Evolutionary conservation across 2,888 invertebrate species (phyloP).

Genomic region (Phyto melanocephala): DNA sequence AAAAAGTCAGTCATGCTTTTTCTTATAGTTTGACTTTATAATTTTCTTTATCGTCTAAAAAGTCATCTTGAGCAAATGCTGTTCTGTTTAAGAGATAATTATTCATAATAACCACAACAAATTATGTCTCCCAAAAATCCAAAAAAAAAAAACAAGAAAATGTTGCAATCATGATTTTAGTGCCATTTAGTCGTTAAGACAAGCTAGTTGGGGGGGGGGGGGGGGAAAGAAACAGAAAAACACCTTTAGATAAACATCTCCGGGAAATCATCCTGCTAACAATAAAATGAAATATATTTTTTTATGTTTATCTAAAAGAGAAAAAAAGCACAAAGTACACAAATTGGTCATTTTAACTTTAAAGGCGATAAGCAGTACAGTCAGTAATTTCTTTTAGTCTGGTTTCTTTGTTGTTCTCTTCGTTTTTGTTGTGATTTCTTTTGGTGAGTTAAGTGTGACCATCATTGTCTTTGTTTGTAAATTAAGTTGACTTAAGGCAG

Average conservation of each 20-base stretch:
- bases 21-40: too few relatives aligned
- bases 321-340: background rate
- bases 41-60: background rate
- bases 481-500: constrained; percentile 10
- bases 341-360: constrained; percentile 33
- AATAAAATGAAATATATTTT: background rate
- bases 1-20: too few relatives aligned
- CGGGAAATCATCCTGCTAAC: background rate
- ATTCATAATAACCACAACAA: constrained; percentile 18
- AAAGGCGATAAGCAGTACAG: background rate
- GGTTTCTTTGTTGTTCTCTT: background rate
- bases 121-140: background rate
- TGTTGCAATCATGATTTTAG: constrained; percentile 47
- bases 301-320: background rate
- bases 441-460: background rate
- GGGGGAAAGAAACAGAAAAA: background rate
- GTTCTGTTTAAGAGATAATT: constrained; percentile 18
- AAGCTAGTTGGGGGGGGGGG: background rate
- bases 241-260: constrained; percentile 41
- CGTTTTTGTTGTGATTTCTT: background rate
- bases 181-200: constrained; percentile 29
- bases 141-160: constrained; percentile 12
- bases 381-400: too few relatives aligned
- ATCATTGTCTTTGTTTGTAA: constrained; percentile 17
- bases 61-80: constrained; percentile 9